Base-by-base conservation (phyloP, 2,797 vertebrate genomes). In the Alcedo quadribrachys region DNA sequence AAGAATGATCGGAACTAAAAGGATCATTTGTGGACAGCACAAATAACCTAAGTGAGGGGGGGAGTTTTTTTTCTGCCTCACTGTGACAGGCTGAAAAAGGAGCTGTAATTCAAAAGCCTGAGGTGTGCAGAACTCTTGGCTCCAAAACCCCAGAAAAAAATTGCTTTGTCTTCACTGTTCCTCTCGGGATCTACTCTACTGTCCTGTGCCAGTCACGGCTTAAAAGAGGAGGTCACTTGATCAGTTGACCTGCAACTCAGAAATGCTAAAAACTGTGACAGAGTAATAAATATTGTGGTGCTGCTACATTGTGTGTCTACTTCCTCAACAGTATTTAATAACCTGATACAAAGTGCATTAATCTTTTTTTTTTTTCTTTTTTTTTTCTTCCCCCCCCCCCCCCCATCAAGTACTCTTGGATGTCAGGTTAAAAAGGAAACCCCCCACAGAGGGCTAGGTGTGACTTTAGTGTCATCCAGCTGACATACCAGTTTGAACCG, bases 211-310 rank as follows among this genome's bases (percentile, higher is more conserved):
- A 94, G 92, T 89, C 96, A 97, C 96, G 92, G 93, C 95, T 94
- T 96, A 91, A 88, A 96, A 95, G 95, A 96, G 93, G 92, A 94
- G 79, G 90, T 97, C 97, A 96, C 96, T 92, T 79, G 85, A 95
- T 81, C 94, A 86, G 95, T 95, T 97, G 96, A 95, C 98, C 98
- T 97, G 98, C 95, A 97, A 97, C 98, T 97, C 98, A 90, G 83
- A 95, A 98, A 98, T 97, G 96, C 98, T 97, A 97, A 97, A 97
- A 97, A 96, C 96, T 91, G 96, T 98, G 98, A 98, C 98, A 98
- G 97, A 98, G 98, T 98, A 98, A 98, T 98, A 98, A 98, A 98
- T 98, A 98, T 96, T 98, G 97, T 98, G 97, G 98, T 98, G 98
- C 97, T 97, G 96, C 98, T 98, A 98, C 98, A 98, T 98, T 97